Percentiles rank a stretch among this genome's conserved stretches.
Conservation (phyloP, 2,888 invertebrate genomes). For the Opisthograptis luteolata region DNA sequence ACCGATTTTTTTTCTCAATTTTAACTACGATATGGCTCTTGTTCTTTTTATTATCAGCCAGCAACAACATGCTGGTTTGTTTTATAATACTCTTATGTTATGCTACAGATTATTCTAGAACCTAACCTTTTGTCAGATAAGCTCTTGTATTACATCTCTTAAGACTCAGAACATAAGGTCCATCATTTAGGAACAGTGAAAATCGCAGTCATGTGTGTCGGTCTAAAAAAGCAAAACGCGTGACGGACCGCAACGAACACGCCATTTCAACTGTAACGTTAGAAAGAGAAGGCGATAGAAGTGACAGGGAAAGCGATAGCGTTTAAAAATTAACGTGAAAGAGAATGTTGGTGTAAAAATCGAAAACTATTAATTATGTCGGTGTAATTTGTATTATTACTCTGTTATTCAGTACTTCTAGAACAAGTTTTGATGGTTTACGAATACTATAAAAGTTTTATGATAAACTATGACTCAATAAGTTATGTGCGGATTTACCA, state of each 20-base stretch:
- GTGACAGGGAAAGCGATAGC: neutral
- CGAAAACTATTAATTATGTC: slow-evolving; percentile 13
- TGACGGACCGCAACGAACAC: slow-evolving; percentile 39
- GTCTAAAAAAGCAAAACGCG: slow-evolving; percentile 52
- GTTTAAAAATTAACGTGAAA: slow-evolving; percentile 8
- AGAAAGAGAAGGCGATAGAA: slow-evolving; percentile 31
- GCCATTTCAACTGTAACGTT: slow-evolving; percentile 30
- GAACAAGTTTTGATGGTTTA: too few relatives aligned
- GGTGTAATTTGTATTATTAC: neutral
- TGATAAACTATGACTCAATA: too few relatives aligned
- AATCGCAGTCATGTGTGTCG: slow-evolving; percentile 29
- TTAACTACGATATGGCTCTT: neutral
- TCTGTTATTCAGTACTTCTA: too few relatives aligned
- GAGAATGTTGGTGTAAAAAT: slow-evolving; percentile 23
- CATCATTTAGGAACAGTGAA: slow-evolving; percentile 22
- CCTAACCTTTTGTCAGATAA: slow-evolving; percentile 5
- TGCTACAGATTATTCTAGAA: slow-evolving; percentile 18
- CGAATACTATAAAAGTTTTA: too few relatives aligned
- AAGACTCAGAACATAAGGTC: slow-evolving; percentile 24
- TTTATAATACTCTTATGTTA: slow-evolving; percentile 4
- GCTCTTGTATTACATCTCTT: slow-evolving; percentile 16
- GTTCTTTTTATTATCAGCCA: slow-evolving; percentile 19
- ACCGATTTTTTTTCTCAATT: neutral
- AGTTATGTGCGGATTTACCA: too few relatives aligned
- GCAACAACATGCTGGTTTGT: slow-evolving; percentile 12